Percentiles rank a stretch among this genome's conserved stretches.
These are phyloP conservation scores for Hormiphora californensis DNA, from an alignment of 37 sponge, comb jelly and placozoan species.

Conservation along the genomic window DNA sequence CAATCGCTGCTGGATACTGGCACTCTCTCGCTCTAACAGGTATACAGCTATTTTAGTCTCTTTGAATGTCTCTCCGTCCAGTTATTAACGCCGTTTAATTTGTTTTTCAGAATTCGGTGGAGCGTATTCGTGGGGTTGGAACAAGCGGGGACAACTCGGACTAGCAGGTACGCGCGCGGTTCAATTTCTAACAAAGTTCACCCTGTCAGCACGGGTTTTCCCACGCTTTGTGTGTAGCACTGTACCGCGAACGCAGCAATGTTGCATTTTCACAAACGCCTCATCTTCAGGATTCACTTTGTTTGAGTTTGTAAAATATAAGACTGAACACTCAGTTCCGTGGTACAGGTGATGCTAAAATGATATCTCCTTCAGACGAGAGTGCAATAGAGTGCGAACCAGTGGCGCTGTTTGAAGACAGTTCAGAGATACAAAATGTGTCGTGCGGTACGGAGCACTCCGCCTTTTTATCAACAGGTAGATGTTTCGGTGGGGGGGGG, in stretches of 20 bases:
- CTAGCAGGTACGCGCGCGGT: neutral
- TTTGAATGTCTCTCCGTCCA: neutral
- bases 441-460: slow-evolving; percentile 18
- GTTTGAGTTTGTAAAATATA: too few species aligned
- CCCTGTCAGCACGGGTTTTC: too few species aligned
- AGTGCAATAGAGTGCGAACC: neutral
- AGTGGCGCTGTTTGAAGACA: slow-evolving; percentile 6
- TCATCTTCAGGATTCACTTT: too few species aligned
- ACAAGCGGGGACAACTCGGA: slow-evolving; percentile 6
- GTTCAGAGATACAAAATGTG: neutral
- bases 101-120: neutral
- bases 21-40: slow-evolving; percentile 14
- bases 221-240: slow-evolving; percentile 29
- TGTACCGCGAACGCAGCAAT: too few species aligned
- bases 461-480: neutral
- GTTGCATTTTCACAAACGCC: too few species aligned
- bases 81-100: neutral
- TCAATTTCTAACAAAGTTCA: neutral
- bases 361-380: too few species aligned
- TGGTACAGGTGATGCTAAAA: too few species aligned
- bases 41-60: neutral
- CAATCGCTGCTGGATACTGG: slow-evolving; percentile 37
- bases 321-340: too few species aligned
- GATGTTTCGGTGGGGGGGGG: too few species aligned
- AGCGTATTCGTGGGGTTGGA: slow-evolving; percentile 44